Evolutionary conservation across 2,888 invertebrate genomes (phyloP).

Genomic region (Sphaerophoria taeniata): DNA sequence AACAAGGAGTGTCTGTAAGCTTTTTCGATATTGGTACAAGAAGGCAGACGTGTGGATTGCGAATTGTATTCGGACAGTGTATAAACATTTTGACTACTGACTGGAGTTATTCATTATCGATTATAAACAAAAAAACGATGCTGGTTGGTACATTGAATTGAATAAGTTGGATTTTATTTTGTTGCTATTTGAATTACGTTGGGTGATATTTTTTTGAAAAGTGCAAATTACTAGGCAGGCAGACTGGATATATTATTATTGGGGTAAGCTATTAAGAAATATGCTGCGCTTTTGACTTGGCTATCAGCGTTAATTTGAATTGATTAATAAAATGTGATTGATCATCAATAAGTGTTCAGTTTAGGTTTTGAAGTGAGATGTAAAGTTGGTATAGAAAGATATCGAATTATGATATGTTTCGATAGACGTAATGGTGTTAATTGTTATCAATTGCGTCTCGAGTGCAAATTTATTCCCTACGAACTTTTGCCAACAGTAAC

Average conservation of each 20-base stretch:
- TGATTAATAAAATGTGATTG: conserved; percentile 13
- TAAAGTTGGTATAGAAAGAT: neutral
- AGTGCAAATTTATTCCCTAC: too few relatives aligned
- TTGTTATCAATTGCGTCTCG: neutral
- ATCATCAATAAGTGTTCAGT: conserved; percentile 9
- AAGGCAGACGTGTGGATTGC: conserved; percentile 17
- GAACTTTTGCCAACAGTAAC: too few relatives aligned
- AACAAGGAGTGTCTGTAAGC: conserved; percentile 12
- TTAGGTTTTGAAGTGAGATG: neutral
- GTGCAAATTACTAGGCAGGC: conserved; percentile 10
- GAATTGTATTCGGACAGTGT: conserved; percentile 18
- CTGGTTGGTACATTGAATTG: conserved; percentile 14
- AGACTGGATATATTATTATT: neutral
- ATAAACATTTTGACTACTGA: conserved; percentile 41
- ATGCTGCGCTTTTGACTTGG: conserved; percentile 5
- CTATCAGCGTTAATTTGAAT: conserved; percentile 30
- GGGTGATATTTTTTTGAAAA: conserved; percentile 8
- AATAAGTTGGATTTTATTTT: conserved; percentile 15
- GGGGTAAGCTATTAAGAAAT: neutral
- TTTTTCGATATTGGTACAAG: too few relatives aligned
- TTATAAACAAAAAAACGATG: conserved; percentile 17
- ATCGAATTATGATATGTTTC: neutral
- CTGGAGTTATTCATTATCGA: conserved; percentile 32
- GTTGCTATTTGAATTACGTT: neutral
- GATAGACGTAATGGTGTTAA: neutral